Evolutionary conservation across 2,113 vertebrate genomes (phyloP).

Genomic region (Cebus imitator): DNA sequence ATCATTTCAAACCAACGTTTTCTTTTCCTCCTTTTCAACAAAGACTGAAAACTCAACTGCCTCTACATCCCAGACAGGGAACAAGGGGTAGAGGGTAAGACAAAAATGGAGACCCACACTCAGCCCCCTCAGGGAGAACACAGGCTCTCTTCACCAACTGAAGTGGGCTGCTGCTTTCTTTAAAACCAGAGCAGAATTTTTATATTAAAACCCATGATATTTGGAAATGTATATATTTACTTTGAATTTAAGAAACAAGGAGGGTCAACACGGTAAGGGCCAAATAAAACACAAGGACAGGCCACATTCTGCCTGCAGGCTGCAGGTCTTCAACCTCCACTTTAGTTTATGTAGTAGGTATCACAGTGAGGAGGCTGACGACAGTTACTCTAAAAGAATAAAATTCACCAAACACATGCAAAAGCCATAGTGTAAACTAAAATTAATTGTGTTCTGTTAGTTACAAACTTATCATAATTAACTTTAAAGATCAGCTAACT

Average conservation of each 20-base stretch:
- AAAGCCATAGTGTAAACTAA: not conserved
- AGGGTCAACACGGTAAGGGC: not conserved
- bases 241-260: slow-evolving; percentile 12
- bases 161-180: not conserved
- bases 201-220: not conserved
- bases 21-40: not conserved
- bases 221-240: not conserved
- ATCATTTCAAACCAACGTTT: not conserved
- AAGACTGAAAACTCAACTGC: not conserved
- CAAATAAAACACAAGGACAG: not conserved
- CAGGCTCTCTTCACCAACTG: not conserved
- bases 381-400: not conserved
- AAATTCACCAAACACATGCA: not conserved
- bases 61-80: not conserved
- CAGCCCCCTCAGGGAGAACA: not conserved
- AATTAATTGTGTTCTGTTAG: not conserved
- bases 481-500: not conserved
- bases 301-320: not conserved
- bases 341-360: not conserved
- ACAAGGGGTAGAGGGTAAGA: not conserved
- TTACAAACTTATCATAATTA: not conserved
- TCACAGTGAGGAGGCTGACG: not conserved
- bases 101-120: not conserved
- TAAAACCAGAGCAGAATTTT: not conserved
- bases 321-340: not conserved